A percentile compares a stretch with the other conserved stretches of the same genome.
These are phyloP conservation scores for Zygothrica quintamaculata DNA, from an alignment of 2,888 invertebrate species.

Conservation along the genomic window DNA sequence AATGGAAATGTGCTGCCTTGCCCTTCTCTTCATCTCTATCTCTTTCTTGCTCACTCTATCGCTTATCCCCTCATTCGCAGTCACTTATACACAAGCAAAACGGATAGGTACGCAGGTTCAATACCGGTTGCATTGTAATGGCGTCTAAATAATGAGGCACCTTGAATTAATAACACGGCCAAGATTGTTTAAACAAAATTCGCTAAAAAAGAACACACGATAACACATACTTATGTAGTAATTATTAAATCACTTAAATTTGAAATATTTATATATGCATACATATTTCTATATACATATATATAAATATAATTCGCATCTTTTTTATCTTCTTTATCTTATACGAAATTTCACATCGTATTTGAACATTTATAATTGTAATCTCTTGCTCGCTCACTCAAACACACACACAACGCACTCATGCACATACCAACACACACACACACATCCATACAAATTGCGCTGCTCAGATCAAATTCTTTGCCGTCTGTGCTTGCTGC, in stretches of 20 bases:
- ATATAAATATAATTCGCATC: slow-evolving; percentile 48
- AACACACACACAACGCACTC: slow-evolving; percentile 22
- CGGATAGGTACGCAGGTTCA: slow-evolving; percentile 42
- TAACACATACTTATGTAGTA: slow-evolving; percentile 28
- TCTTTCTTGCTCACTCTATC: too few species aligned
- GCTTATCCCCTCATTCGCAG: slow-evolving; percentile 13
- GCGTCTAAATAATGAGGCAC: slow-evolving; percentile 75
- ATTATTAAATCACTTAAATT: slow-evolving; percentile 20
- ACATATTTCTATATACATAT: slow-evolving; percentile 10
- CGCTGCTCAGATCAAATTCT: slow-evolving; percentile 75
- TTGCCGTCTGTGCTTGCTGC: slow-evolving; percentile 58
- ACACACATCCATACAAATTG: slow-evolving; percentile 55
- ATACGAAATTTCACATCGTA: slow-evolving; percentile 62
- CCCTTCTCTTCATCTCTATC: slow-evolving; percentile 33
- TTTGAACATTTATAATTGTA: slow-evolving; percentile 65
- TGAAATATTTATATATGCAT: slow-evolving; percentile 12
- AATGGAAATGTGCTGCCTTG: slow-evolving; percentile 56
- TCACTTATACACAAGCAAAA: slow-evolving; percentile 21
- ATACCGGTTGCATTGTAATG: slow-evolving; percentile 76
- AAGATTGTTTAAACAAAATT: slow-evolving; percentile 74
- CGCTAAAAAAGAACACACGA: slow-evolving; percentile 46
- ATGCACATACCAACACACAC: slow-evolving; percentile 38
- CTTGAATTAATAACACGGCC: slow-evolving; percentile 74
- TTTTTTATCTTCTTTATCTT: slow-evolving; percentile 73
- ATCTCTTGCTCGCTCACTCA: slow-evolving; percentile 55